Conservation (phyloP, 2,113 vertebrate species). For the Mungos mungo region DNA sequence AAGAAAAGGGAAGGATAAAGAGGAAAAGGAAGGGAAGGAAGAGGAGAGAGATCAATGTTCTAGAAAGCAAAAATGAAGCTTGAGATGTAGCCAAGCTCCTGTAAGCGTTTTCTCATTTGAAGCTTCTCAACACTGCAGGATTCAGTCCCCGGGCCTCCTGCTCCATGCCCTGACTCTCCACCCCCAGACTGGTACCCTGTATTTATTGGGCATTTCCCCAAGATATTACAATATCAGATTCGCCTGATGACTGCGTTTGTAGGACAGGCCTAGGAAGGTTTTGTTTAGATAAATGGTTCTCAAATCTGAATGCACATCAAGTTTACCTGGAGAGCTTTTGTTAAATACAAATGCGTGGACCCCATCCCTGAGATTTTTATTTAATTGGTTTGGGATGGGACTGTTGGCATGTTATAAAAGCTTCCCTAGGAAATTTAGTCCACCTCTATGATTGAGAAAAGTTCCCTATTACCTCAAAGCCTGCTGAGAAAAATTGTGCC, state of each 20-base stretch:
- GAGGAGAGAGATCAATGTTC: background rate
- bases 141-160: background rate
- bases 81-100: background rate
- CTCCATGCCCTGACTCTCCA: background rate
- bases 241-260: background rate
- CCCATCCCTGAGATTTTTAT: background rate
- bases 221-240: background rate
- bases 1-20: background rate
- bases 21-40: background rate
- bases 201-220: background rate
- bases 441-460: background rate
- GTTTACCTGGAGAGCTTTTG: background rate
- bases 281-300: background rate
- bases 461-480: background rate
- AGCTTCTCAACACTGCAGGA: background rate
- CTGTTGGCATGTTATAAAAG: background rate
- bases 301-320: background rate
- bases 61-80: background rate
- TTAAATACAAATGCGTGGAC: background rate
- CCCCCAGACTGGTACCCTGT: no score
- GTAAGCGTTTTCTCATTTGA: background rate
- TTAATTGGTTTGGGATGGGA: background rate
- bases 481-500: background rate
- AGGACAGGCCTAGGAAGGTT: background rate
- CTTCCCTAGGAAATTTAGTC: background rate